Evolutionary conservation across 2,797 vertebrate genomes (phyloP).

Genomic region (Thamnophis elegans): DNA sequence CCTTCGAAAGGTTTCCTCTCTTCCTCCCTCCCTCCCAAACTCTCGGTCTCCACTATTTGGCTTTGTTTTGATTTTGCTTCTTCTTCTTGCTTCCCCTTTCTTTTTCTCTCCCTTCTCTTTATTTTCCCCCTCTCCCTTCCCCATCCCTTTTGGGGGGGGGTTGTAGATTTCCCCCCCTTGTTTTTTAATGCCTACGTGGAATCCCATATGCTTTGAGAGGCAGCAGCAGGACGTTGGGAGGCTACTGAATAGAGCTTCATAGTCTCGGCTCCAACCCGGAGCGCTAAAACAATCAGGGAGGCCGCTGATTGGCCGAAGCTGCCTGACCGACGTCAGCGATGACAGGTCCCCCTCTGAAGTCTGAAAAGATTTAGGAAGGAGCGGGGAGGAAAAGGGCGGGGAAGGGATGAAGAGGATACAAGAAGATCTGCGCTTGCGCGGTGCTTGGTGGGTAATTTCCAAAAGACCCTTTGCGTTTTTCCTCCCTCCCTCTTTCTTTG

Average conservation of each 20-base stretch:
- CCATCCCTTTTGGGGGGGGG: neutral
- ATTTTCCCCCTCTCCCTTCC: neutral
- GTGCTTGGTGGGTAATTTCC: conserved; percentile 56
- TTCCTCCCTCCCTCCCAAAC: neutral
- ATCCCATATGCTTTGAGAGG: conserved; percentile 84
- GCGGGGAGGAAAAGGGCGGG: neutral
- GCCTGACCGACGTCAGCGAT: conserved; percentile 86
- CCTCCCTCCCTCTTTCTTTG: neutral
- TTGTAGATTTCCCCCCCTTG: conserved; percentile 1
- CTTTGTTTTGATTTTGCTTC: neutral
- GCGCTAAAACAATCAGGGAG: conserved; percentile 86
- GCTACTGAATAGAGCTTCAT: conserved; percentile 90
- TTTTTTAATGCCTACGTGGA: conserved; percentile 87
- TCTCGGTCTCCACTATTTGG: conserved; percentile 29
- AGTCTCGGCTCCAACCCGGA: conserved; percentile 82
- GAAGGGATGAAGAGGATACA: conserved; percentile 54
- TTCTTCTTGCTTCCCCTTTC: conserved; percentile 36
- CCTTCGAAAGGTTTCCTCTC: neutral
- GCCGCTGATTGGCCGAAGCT: conserved; percentile 85
- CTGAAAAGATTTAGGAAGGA: conserved; percentile 74
- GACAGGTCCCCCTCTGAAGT: conserved; percentile 84
- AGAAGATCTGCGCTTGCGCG: conserved; percentile 78
- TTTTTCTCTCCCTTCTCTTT: neutral
- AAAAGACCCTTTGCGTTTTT: conserved; percentile 15
- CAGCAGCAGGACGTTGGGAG: conserved; percentile 87